Conservation (phyloP, 2,888 invertebrate species). For the Plebejus melissa region DNA sequence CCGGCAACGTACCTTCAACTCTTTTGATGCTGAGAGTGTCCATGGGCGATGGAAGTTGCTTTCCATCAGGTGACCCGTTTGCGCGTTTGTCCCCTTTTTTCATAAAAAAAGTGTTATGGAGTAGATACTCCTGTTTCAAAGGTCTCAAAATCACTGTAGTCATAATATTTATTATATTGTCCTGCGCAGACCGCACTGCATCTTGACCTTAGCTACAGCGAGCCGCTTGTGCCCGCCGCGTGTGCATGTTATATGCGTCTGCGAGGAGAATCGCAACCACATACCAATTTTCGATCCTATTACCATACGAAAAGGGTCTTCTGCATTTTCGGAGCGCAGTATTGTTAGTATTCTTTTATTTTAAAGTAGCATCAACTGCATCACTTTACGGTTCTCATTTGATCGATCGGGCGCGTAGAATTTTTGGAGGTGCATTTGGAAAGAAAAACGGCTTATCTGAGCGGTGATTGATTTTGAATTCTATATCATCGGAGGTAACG, state of each 20-base stretch:
- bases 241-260: constrained; percentile 42
- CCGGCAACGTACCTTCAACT: too few species aligned
- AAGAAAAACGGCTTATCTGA: constrained; percentile 31
- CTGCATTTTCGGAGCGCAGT: constrained; percentile 26
- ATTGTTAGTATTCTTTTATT: constrained; percentile 34
- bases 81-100: too few species aligned
- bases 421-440: constrained; percentile 18
- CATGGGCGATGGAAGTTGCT: too few species aligned
- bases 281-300: constrained; percentile 37
- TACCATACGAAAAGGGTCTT: constrained; percentile 33
- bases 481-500: constrained; percentile 31
- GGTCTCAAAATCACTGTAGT: too few species aligned
- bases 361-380: constrained; percentile 36
- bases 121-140: too few species aligned
- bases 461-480: constrained; percentile 26
- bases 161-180: too few species aligned
- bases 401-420: constrained; percentile 9
- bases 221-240: constrained; percentile 41
- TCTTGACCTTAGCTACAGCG: constrained; percentile 48
- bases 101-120: too few species aligned
- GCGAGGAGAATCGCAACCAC: constrained; percentile 32
- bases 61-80: too few species aligned
- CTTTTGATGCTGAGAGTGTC: too few species aligned
- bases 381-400: constrained; percentile 36
- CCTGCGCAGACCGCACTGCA: not conserved